A percentile compares a stretch with the other conserved stretches of the same genome.
phyloP scores from a whole-genome alignment of 37 sponge, comb jelly and placozoan genomes.

The Chondrosia reniformis region DNA sequence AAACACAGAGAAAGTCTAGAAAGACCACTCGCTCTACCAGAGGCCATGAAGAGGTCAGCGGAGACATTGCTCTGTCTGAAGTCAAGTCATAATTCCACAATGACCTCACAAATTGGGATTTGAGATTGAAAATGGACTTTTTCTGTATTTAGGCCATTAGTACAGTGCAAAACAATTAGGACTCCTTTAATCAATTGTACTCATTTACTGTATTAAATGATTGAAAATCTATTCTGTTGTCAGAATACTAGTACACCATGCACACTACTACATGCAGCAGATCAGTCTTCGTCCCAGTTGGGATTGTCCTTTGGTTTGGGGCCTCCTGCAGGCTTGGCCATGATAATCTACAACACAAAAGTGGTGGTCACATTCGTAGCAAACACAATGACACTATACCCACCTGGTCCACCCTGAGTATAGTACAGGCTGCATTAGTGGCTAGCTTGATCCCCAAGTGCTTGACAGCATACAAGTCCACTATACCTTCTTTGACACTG shows the following conservation, averaged over 20 bases:
- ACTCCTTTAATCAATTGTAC: too few species aligned
- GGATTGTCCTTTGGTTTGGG: slow-evolving; percentile 82
- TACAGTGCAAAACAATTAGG: neutral
- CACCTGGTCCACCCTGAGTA: slow-evolving; percentile 94
- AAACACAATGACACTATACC: neutral
- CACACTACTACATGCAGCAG: too few species aligned
- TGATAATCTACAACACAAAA: slow-evolving; percentile 73
- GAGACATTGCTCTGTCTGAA: slow-evolving; percentile 11
- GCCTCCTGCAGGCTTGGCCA: slow-evolving; percentile 97
- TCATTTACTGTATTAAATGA: too few species aligned
- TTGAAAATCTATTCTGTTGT: too few species aligned
- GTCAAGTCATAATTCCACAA: too few species aligned
- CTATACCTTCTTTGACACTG: slow-evolving; percentile 61
- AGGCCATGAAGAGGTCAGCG: neutral
- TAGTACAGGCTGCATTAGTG: slow-evolving; percentile 84
- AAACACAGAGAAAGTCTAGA: slow-evolving; percentile 68
- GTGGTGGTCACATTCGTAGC: neutral
- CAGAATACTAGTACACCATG: too few species aligned
- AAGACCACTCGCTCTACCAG: slow-evolving; percentile 10
- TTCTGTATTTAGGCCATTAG: neutral
- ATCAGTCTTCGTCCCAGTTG: slow-evolving; percentile 83
- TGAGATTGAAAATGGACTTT: neutral
- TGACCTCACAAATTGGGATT: too few species aligned
- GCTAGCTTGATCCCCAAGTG: slow-evolving; percentile 95
- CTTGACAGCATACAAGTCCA: slow-evolving; percentile 75